phyloP scores from a whole-genome alignment of 2,888 invertebrate species.

The Pycnomerus fuliginosus region DNA sequence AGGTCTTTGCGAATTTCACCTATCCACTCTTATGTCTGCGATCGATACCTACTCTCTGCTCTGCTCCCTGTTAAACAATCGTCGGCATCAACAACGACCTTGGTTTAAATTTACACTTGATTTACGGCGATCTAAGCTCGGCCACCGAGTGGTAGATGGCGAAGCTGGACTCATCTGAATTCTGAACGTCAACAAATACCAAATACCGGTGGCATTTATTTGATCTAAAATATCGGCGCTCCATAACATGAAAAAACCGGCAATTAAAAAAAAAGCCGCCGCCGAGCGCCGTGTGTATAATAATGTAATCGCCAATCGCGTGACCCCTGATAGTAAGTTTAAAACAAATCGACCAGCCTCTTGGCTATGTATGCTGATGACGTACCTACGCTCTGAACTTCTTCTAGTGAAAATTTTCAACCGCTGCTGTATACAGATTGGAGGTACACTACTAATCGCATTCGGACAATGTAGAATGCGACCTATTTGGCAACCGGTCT shows the following conservation, averaged over 20 bases:
- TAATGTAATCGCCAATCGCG: constrained; percentile 24
- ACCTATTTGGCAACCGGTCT: too few relatives aligned
- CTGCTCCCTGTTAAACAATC: constrained; percentile 14
- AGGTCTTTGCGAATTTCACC: constrained; percentile 10
- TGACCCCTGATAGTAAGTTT: constrained; percentile 25
- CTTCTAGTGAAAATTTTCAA: too few relatives aligned
- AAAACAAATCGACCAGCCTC: constrained; percentile 25
- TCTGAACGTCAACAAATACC: constrained; percentile 19
- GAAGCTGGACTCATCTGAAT: constrained; percentile 10
- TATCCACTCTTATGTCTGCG: constrained; percentile 7
- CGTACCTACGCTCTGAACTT: too few relatives aligned
- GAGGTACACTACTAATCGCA: too few relatives aligned
- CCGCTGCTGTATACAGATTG: too few relatives aligned
- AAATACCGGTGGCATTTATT: constrained; percentile 21
- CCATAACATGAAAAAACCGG: constrained; percentile 14
- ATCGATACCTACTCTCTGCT: constrained; percentile 14
- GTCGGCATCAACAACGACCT: constrained; percentile 23
- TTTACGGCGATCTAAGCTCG: constrained; percentile 22
- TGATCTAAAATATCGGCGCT: constrained; percentile 11
- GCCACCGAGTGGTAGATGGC: constrained; percentile 17
- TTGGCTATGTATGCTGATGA: constrained; percentile 18
- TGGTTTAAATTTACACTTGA: constrained; percentile 27
- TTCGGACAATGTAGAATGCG: too few relatives aligned
- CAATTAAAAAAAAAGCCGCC: constrained; percentile 13
- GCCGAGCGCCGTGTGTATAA: constrained; percentile 17